Percentiles rank a stretch among this genome's conserved stretches.
Evolutionary conservation across 30 jellyfish, hydroid and myxozoan genomes (phyloP).

Genomic region (Aurelia sp.): DNA sequence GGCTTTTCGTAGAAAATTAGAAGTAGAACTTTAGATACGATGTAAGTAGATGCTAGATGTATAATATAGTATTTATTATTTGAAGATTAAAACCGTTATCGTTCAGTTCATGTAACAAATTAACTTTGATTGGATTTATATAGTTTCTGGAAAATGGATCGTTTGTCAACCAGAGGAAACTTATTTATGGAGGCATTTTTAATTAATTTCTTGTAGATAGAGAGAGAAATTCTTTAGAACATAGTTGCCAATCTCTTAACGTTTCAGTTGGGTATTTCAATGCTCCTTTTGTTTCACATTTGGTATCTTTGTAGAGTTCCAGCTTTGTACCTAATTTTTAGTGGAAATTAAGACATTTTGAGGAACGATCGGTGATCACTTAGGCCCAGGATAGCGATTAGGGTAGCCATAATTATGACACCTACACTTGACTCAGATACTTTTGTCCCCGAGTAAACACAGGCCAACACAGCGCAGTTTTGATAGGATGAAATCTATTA

Average conservation of each 20-base stretch:
- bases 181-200: conserved; percentile 34
- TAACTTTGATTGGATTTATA: conserved; percentile 41
- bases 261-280: conserved; percentile 39
- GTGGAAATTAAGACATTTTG: conserved; percentile 7
- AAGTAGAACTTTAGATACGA: too few relatives aligned
- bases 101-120: conserved; percentile 33
- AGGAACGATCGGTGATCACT: not conserved
- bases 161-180: conserved; percentile 28
- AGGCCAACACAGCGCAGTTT: too few relatives aligned
- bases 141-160: conserved; percentile 27
- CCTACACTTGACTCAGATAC: too few relatives aligned
- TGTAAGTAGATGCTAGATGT: conserved; percentile 30
- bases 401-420: too few relatives aligned
- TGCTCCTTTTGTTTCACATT: conserved; percentile 9
- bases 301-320: not conserved
- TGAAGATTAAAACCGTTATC: conserved; percentile 16
- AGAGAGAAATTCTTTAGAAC: conserved; percentile 1
- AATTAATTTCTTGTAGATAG: conserved; percentile 27
- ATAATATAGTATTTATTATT: conserved; percentile 43
- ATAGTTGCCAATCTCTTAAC: not conserved
- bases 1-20: too few relatives aligned
- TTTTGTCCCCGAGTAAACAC: too few relatives aligned
- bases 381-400: too few relatives aligned
- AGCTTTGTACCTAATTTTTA: conserved; percentile 45
- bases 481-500: too few relatives aligned